Conservation (phyloP, 1,140 invertebrate species). For the Saccostrea cuccullata region DNA sequence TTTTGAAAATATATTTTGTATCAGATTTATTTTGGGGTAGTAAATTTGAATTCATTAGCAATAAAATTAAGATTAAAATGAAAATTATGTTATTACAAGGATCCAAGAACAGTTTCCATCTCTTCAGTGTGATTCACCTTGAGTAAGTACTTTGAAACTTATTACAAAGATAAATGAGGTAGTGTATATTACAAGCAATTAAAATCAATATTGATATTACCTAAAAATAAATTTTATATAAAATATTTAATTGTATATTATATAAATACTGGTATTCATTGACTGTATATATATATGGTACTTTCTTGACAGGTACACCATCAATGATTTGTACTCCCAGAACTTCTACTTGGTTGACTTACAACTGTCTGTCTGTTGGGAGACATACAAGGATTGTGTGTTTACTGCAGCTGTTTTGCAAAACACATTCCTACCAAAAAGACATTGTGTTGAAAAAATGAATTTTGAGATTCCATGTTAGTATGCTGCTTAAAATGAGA, state of each 20-base stretch:
- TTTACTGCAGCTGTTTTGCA: constrained; percentile 22
- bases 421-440: constrained; percentile 16
- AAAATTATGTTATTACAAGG: not conserved
- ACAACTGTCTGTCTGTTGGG: constrained; percentile 29
- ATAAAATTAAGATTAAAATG: not conserved
- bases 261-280: not conserved
- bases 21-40: not conserved
- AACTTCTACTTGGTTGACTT: not conserved
- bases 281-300: not conserved
- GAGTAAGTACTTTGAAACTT: not conserved
- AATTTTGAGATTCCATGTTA: constrained; percentile 11
- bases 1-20: not conserved
- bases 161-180: not conserved
- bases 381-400: constrained; percentile 37
- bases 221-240: not conserved
- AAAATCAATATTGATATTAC: not conserved
- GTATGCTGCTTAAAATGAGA: not conserved
- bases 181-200: not conserved
- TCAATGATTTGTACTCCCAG: constrained; percentile 31
- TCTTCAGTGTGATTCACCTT: not conserved
- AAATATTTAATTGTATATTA: not conserved
- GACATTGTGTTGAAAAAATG: not conserved
- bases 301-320: constrained; percentile 27
- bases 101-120: not conserved
- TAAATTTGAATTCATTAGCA: not conserved